Base-by-base conservation (phyloP, 2,113 vertebrate species). In the Jaculus jaculus region DNA sequence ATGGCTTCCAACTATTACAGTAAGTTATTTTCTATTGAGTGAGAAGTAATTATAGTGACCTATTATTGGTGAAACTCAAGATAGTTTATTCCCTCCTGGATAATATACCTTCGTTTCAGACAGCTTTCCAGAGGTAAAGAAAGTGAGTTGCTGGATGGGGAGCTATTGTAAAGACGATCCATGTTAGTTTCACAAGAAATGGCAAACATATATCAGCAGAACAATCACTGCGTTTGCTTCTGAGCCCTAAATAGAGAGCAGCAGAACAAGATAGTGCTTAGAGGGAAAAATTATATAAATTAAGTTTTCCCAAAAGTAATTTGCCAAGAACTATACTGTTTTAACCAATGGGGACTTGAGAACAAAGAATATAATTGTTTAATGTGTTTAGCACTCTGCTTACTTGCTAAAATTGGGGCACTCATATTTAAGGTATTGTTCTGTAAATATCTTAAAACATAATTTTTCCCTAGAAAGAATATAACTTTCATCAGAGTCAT, bases 21-120 rank as follows among this genome's bases (percentile, higher is more conserved):
- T 34, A 80, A 78, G 1, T 6, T 2, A 71, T 77, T 87, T 58
- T 89, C 66, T 75, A n/a, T 1, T 21, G 61, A 95, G n/a, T 68
- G 60, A 81, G 54, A 91, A 87, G 89, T 54, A 66, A 66, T 32
- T 79, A 28, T n/a, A 23, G 10, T 30, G 51, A 65, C 13, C 47
- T 42, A 39, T 42, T 77, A 28, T 10, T 83, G 81, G 81, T 34
- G 89, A 86, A 90, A 86, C 77, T 92, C 81, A 91, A 71, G 42
- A 72, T 65, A 7, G 0, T 65, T 85, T 89, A 16, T 66, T 74
- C 47, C 11, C n/a, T 87, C 24, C 87, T 91, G 63, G 26, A 84
- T 68, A 83, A 66, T 72, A 87, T 26, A 79, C 83, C 5, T 90
- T 30, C 10, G 84, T 86, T 90, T 95, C 9, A 77, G 3, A 85